Conservation (phyloP, 2,113 vertebrate species). For the Heterochromis multidens region DNA sequence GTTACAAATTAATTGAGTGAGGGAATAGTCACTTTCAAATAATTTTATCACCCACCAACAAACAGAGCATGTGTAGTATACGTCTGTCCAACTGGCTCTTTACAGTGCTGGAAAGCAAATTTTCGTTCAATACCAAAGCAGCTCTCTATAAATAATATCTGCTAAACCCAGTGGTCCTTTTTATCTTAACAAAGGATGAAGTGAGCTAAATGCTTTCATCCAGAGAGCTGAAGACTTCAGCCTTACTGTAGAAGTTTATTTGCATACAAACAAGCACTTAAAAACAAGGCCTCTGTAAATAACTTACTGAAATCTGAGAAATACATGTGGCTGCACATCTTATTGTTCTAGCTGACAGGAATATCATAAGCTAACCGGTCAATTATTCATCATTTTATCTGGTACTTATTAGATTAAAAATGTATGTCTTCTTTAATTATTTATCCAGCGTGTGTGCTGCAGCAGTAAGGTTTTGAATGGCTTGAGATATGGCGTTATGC, state of each 20-base stretch:
- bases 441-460: slow-evolving; percentile 4
- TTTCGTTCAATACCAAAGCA: slow-evolving; percentile 20
- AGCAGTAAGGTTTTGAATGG: slow-evolving; percentile 10
- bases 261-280: slow-evolving; percentile 47
- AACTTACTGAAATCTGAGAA: slow-evolving; percentile 40
- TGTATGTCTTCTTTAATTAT: slow-evolving; percentile 54
- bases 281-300: slow-evolving; percentile 44
- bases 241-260: slow-evolving; percentile 4
- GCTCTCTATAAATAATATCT: slow-evolving; percentile 44
- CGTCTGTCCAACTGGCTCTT: slow-evolving; percentile 34
- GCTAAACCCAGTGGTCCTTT: slow-evolving; percentile 28
- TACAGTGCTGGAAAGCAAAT: slow-evolving; percentile 29
- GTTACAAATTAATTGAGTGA: slow-evolving; percentile 33
- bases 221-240: slow-evolving; percentile 28
- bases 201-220: slow-evolving; percentile 41
- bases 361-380: slow-evolving; percentile 45
- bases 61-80: not conserved
- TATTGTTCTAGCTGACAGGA: slow-evolving; percentile 47
- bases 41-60: not conserved
- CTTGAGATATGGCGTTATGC: slow-evolving; percentile 6
- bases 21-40: not conserved
- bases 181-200: slow-evolving; percentile 47
- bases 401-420: slow-evolving; percentile 59
- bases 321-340: not conserved
- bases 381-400: slow-evolving; percentile 66